Conservation (phyloP, 2,113 vertebrate genomes). For the Peromyscus polionotus region DNA sequence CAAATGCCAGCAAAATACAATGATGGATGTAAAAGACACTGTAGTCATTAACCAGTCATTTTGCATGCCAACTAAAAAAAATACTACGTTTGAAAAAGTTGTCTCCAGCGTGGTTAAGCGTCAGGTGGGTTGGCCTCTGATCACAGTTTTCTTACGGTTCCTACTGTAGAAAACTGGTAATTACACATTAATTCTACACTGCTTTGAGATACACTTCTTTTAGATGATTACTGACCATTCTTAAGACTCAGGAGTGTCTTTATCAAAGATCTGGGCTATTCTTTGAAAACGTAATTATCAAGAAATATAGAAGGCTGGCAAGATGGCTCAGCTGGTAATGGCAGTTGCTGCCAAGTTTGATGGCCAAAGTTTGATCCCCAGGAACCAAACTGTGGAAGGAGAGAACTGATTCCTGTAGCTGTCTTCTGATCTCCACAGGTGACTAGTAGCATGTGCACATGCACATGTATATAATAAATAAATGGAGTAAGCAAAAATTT, state of each 20-base stretch:
- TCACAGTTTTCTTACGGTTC: background rate
- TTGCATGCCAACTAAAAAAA: background rate
- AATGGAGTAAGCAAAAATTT: background rate
- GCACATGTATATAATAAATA: background rate
- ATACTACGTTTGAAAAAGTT: background rate
- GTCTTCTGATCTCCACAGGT: background rate
- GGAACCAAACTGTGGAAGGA: background rate
- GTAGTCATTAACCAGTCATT: background rate
- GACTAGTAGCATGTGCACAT: background rate
- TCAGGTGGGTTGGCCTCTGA: background rate
- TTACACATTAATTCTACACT: background rate
- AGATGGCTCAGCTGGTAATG: background rate
- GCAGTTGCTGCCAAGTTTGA: background rate
- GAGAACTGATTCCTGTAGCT: background rate
- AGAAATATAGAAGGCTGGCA: background rate
- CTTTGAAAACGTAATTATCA: background rate
- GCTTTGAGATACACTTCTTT: background rate
- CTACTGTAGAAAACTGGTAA: background rate
- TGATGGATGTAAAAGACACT: background rate
- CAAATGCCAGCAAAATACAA: background rate
- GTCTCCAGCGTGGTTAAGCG: background rate
- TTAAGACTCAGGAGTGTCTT: background rate
- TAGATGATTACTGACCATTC: background rate
- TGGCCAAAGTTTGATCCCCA: background rate
- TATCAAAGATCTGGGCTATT: background rate